Evolutionary conservation across 2,888 invertebrate genomes (phyloP), one percentile per base, ranked within the genome.

Genomic region (Drosophila atripex): DNA sequence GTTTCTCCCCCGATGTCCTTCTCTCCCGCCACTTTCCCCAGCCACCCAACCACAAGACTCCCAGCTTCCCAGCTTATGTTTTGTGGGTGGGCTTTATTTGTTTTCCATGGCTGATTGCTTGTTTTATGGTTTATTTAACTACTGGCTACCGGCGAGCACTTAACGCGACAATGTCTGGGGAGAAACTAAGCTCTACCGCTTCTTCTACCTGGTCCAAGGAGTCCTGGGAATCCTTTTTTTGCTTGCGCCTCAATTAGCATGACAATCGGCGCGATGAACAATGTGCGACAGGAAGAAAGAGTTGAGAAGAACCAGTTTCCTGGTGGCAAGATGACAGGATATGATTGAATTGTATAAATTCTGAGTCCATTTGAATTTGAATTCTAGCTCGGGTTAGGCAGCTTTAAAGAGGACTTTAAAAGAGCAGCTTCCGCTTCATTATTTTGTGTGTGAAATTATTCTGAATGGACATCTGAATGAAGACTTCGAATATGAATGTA

Each of bases 211-310:
- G 49, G 60, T 41, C 21, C 5, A 18, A 12, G 25, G 38, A 18
- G 16, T 49, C 43, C 47, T 60, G 43, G 53, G 53, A 50, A 71
- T 59, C 41, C 63, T 63, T 69, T 66, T 18, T 47, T 25, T 16
- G 14, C 16, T 25, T 30, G 28, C 14, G 63, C 45, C 46, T 46
- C 85, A 83, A 83, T 83, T 83, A 83, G 82, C 82, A 83, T 83
- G 83, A 87, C 82, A 83, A 87, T 76, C 23, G 46, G 28, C 60
- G 57, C 25, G 54, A 28, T 43, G 59, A 56, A 85, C 61, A 53
- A 63, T 56, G 53, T 18, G 23, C 18, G 32, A 77, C 69, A 53
- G 80, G 71, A 52, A 72, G 60, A 49, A 41, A 8, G 35, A 35
- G n/a, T 21, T 39, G 53, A 66, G 63, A 76, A 82, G 64, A 65